These are phyloP conservation scores for Cenopis cana DNA, from an alignment of 2,888 invertebrate species.

Conservation along the genomic window DNA sequence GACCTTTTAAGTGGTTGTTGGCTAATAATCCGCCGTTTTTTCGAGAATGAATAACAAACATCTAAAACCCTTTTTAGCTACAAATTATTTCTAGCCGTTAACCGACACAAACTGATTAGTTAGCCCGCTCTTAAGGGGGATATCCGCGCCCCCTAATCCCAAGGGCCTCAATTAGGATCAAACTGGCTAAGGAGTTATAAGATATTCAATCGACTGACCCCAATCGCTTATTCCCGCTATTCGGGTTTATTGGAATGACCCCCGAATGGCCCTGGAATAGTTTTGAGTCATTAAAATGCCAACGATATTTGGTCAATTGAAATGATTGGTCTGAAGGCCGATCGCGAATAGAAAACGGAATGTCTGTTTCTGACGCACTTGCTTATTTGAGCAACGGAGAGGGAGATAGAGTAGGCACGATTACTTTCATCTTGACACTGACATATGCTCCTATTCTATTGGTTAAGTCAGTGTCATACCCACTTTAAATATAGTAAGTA, in stretches of 20 bases:
- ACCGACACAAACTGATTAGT: slow-evolving; percentile 27
- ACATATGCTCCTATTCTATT: too few relatives aligned
- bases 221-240: slow-evolving; percentile 14
- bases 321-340: not conserved
- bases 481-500: too few relatives aligned
- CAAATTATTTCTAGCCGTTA: not conserved
- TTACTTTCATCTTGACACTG: too few relatives aligned
- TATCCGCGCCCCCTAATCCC: slow-evolving; percentile 8
- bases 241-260: slow-evolving; percentile 23
- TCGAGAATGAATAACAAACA: too few relatives aligned
- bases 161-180: slow-evolving; percentile 31
- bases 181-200: slow-evolving; percentile 14
- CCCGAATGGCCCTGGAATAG: slow-evolving; percentile 28
- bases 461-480: too few relatives aligned
- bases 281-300: slow-evolving; percentile 12
- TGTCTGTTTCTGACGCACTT: too few relatives aligned
- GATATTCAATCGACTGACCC: slow-evolving; percentile 11
- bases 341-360: not conserved
- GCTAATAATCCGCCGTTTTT: too few relatives aligned
- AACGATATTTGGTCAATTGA: not conserved
- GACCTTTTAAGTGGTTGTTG: too few relatives aligned
- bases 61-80: too few relatives aligned
- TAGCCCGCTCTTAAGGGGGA: slow-evolving; percentile 14
- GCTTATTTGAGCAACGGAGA: too few relatives aligned
- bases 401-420: too few relatives aligned